A percentile compares a stretch with the other conserved stretches of the same genome.
These are phyloP conservation scores for Muricea muricata DNA, from an alignment of 92 coral and sea anemone genomes.

Conservation along the genomic window DNA sequence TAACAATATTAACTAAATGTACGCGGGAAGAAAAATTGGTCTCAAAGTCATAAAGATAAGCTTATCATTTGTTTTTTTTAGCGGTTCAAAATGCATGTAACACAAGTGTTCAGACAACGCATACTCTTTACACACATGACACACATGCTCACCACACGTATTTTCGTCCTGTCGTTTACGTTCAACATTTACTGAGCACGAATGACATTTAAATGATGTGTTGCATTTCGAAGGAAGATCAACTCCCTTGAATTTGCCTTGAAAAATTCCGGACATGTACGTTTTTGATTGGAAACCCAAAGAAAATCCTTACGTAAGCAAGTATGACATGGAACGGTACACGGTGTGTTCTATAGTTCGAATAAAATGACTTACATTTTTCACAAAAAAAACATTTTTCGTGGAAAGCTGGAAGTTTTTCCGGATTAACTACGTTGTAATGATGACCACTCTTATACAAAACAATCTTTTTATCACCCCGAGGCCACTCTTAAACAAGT, in stretches of 20 bases:
- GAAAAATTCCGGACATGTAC: not conserved
- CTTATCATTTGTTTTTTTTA: slow-evolving; percentile 11
- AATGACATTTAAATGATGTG: not conserved
- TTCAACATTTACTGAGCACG: no score
- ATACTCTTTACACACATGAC: not conserved
- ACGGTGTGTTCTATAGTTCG: not conserved
- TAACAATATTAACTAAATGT: not conserved
- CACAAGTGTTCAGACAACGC: no score
- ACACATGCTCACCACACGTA: slow-evolving; percentile 29
- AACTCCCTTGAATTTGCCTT: not conserved
- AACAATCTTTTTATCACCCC: no score
- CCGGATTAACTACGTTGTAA: not conserved
- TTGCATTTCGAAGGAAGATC: no score
- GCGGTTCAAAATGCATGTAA: slow-evolving; percentile 24
- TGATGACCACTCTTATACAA: not conserved
- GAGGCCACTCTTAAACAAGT: not conserved
- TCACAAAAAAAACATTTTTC: not conserved
- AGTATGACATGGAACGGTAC: slow-evolving; percentile 12
- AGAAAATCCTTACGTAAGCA: slow-evolving; percentile 26
- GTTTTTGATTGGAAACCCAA: slow-evolving; percentile 32
- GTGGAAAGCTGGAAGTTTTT: not conserved
- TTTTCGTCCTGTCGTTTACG: not conserved
- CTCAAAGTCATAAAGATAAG: slow-evolving; percentile 32
- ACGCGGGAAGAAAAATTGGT: not conserved
- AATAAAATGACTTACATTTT: no score